Percentiles rank a stretch among this genome's conserved stretches.
These are phyloP conservation scores for Drosophila funebris DNA, from an alignment of 1,140 invertebrate species.

Conservation along the genomic window DNA sequence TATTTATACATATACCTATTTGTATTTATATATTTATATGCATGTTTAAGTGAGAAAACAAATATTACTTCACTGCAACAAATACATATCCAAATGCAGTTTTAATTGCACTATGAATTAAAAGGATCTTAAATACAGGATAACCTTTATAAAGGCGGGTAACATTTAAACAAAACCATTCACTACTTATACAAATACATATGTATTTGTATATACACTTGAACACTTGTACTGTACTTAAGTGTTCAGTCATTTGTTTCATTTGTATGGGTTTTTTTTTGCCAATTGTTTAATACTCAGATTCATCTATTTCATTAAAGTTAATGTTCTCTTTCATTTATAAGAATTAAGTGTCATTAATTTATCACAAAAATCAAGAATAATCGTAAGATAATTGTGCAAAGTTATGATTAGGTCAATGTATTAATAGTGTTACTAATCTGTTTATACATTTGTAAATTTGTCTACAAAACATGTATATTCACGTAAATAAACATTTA, in stretches of 20 bases:
- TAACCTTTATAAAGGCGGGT: slow-evolving; percentile 63
- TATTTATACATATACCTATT: slow-evolving; percentile 14
- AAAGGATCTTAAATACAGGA: slow-evolving; percentile 73
- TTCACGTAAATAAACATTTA: too few relatives aligned
- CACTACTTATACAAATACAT: slow-evolving; percentile 71
- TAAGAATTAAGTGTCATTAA: slow-evolving; percentile 39
- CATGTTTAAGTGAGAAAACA: slow-evolving; percentile 48
- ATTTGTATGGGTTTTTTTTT: slow-evolving; percentile 8
- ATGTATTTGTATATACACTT: slow-evolving; percentile 60
- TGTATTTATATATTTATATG: slow-evolving; percentile 28
- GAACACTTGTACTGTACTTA: slow-evolving; percentile 39
- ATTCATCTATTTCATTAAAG: slow-evolving; percentile 46
- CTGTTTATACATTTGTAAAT: too few relatives aligned
- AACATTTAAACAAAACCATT: slow-evolving; percentile 78
- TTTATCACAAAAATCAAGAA: slow-evolving; percentile 39
- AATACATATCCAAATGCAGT: slow-evolving; percentile 75
- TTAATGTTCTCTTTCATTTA: slow-evolving; percentile 74
- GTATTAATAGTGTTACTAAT: too few relatives aligned
- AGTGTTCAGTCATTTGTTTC: neutral
- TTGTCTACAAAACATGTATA: too few relatives aligned
- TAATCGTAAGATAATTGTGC: slow-evolving; percentile 30
- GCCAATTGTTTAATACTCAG: slow-evolving; percentile 50
- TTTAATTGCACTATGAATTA: slow-evolving; percentile 74
- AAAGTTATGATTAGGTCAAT: too few relatives aligned
- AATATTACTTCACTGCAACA: slow-evolving; percentile 75